Conservation (phyloP, 2,888 invertebrate genomes). For the Busseola fusca region DNA sequence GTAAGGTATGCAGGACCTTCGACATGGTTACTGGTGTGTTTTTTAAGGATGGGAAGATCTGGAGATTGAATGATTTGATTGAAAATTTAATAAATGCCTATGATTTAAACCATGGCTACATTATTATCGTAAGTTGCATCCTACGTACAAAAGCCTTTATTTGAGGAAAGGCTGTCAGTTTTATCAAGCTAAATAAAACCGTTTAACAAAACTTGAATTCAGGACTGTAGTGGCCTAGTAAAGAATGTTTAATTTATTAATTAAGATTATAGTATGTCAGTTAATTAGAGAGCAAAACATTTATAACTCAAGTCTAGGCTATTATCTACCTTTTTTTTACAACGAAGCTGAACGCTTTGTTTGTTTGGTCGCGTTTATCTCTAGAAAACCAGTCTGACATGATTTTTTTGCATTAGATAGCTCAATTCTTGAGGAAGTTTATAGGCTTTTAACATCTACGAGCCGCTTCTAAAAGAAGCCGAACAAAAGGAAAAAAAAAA, state of each 20-base stretch:
- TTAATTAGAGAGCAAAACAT: neutral
- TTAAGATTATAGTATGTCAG: neutral
- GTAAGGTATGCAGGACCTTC: constrained; percentile 22
- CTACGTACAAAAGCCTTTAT: neutral
- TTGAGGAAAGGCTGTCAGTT: neutral
- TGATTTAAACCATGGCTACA: neutral
- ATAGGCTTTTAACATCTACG: neutral
- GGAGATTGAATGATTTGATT: too few species aligned
- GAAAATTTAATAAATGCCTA: neutral
- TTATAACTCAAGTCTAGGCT: neutral
- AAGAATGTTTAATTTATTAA: neutral
- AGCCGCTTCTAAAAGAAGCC: too few species aligned
- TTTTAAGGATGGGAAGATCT: neutral
- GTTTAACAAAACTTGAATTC: neutral
- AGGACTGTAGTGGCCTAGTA: neutral
- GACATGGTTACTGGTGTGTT: neutral
- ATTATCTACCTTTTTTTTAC: neutral
- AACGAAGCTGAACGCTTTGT: neutral
- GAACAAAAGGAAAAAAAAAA: neutral
- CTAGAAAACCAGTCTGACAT: neutral
- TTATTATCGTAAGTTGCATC: neutral
- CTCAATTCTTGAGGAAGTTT: too few species aligned
- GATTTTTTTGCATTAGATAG: too few species aligned
- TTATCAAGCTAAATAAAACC: too few species aligned
- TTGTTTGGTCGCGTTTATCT: neutral